These are phyloP conservation scores for Callaeas wilsoni DNA, from an alignment of 2,113 vertebrate species.

Conservation along the genomic window DNA sequence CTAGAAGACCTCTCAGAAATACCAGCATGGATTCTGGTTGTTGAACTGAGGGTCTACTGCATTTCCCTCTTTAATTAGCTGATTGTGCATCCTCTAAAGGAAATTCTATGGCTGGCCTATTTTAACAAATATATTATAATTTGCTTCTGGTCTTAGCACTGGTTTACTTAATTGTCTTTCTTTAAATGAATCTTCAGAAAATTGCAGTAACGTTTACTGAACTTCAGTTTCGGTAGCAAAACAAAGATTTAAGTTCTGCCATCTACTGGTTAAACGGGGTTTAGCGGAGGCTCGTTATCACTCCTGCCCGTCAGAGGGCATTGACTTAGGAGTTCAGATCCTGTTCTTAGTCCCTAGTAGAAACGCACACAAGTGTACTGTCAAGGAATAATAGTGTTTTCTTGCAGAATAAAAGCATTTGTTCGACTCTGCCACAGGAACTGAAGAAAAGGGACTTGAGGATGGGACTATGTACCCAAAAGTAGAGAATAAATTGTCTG, in stretches of 20 bases:
- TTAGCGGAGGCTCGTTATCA: fast-evolving
- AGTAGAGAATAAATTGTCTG: neutral
- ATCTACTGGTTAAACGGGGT: neutral
- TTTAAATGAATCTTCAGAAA: neutral
- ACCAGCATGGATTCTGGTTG: neutral
- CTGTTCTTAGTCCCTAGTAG: fast-evolving
- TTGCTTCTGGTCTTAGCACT: neutral
- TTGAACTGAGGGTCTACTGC: neutral
- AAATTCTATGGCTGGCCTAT: neutral
- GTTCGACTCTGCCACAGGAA: neutral
- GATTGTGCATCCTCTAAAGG: neutral
- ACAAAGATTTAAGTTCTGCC: neutral
- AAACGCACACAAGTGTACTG: neutral
- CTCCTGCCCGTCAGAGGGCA: fast-evolving
- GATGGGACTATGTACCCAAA: neutral
- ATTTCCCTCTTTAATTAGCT: neutral
- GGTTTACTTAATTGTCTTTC: neutral
- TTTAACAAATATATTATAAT: neutral
- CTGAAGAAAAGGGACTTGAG: neutral
- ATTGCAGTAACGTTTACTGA: neutral
- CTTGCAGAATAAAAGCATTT: neutral
- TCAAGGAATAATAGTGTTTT: neutral
- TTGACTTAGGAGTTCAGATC: neutral
- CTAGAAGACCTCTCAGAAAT: neutral
- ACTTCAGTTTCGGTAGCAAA: neutral